Conservation (phyloP, 2,888 invertebrate genomes). For the Drosophila demipolita region DNA sequence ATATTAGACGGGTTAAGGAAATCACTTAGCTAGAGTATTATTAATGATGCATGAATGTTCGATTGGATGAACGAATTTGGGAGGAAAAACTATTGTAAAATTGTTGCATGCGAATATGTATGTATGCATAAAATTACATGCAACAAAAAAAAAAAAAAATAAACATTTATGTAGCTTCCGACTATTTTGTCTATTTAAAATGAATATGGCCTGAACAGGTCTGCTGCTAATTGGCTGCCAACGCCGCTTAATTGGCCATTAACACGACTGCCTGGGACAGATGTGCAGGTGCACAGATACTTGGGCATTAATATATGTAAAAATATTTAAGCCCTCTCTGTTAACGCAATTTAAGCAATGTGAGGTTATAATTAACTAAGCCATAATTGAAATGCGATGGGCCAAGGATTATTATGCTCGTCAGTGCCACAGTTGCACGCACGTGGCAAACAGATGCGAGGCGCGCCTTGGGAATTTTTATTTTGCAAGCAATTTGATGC, state of each 20-base stretch:
- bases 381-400: conserved; percentile 68
- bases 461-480: conserved; percentile 57
- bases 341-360: conserved; percentile 75
- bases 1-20: not conserved
- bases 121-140: not conserved
- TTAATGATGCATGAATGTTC: conserved; percentile 2
- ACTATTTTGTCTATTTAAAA: conserved; percentile 5
- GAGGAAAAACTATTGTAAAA: not conserved
- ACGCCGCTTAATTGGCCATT: conserved; percentile 71
- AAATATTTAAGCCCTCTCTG: conserved; percentile 54
- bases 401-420: conserved; percentile 52
- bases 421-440: conserved; percentile 36
- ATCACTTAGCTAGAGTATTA: not conserved
- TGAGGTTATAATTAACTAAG: conserved; percentile 63
- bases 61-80: conserved; percentile 7
- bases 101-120: conserved; percentile 18
- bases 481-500: conserved; percentile 39
- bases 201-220: conserved; percentile 6
- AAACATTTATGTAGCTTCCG: conserved; percentile 22
- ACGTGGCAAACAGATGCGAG: conserved; percentile 55
- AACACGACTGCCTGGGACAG: conserved; percentile 54
- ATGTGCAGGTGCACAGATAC: conserved; percentile 3
- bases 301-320: conserved; percentile 1
- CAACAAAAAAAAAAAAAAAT: not conserved
- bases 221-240: conserved; percentile 61